Evolutionary conservation across 2,113 vertebrate species (phyloP).

Genomic region (Myotis brandtii): DNA sequence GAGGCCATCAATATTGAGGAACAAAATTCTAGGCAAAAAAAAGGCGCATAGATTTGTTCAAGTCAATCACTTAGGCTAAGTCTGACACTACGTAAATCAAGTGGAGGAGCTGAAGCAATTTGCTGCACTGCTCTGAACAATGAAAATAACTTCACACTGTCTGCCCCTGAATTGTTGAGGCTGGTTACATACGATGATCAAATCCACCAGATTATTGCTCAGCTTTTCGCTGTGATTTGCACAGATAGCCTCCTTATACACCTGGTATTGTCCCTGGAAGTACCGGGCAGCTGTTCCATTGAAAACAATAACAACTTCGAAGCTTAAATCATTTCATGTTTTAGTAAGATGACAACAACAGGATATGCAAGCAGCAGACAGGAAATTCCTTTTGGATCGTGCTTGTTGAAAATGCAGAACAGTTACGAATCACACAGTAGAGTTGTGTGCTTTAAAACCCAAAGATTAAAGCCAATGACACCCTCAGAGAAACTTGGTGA

Average conservation of each 20-base stretch:
- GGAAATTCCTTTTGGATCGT: conserved; percentile 13
- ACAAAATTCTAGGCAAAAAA: neutral
- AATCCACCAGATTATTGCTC: conserved; percentile 24
- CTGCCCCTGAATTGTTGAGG: conserved; percentile 63
- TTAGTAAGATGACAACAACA: conserved; percentile 61
- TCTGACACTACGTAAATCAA: conserved; percentile 25
- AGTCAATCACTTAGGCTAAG: conserved; percentile 17
- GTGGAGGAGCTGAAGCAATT: conserved; percentile 31
- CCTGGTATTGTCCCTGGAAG: conserved; percentile 60
- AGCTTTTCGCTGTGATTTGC: conserved; percentile 19
- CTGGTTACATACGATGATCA: conserved; percentile 36
- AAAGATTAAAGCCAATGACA: neutral
- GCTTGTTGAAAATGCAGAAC: neutral
- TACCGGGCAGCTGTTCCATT: conserved; percentile 52
- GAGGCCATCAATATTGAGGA: neutral
- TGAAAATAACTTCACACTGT: neutral
- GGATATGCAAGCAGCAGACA: neutral
- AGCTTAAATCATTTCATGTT: conserved; percentile 65
- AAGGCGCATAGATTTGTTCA: neutral
- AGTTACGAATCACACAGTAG: neutral
- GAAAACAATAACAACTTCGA: conserved; percentile 57
- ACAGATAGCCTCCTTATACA: conserved; percentile 40
- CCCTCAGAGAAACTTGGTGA: neutral
- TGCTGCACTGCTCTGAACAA: neutral
- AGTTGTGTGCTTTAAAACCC: neutral